phyloP scores from a whole-genome alignment of 2,113 vertebrate species.

The Seriola rivoliana region DNA sequence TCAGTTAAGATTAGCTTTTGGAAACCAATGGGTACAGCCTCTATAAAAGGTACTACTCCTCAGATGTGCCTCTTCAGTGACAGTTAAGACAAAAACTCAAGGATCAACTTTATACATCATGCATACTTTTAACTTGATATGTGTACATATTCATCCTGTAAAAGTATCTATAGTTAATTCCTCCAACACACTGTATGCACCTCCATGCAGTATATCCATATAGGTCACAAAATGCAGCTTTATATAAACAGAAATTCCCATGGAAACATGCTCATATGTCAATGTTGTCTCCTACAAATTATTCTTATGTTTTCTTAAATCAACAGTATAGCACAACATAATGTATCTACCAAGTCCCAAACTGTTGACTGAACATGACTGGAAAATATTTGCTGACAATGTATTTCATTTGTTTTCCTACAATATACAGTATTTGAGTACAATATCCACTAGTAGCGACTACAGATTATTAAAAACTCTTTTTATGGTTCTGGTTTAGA shows the following conservation, averaged over 20 bases:
- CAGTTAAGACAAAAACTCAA: constrained; percentile 1
- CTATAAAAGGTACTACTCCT: neutral
- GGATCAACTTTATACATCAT: neutral
- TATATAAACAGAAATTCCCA: neutral
- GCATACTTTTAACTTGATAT: neutral
- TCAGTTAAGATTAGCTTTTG: constrained; percentile 50
- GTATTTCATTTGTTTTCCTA: neutral
- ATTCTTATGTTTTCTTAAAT: neutral
- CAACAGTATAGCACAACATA: neutral
- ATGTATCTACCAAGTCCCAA: neutral
- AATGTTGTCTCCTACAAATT: neutral
- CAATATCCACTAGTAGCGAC: neutral
- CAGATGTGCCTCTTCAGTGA: neutral
- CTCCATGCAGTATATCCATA: neutral
- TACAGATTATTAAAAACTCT: neutral
- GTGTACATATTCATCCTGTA: neutral
- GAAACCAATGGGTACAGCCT: constrained; percentile 9
- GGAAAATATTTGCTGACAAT: neutral
- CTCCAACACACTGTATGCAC: neutral
- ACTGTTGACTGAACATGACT: neutral
- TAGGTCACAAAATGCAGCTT: neutral
- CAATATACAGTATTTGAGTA: neutral
- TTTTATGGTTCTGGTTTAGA: neutral
- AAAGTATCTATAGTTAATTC: neutral
- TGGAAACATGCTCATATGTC: neutral